Base-by-base conservation (phyloP, 1,140 invertebrate genomes). In the Arion vulgaris region DNA sequence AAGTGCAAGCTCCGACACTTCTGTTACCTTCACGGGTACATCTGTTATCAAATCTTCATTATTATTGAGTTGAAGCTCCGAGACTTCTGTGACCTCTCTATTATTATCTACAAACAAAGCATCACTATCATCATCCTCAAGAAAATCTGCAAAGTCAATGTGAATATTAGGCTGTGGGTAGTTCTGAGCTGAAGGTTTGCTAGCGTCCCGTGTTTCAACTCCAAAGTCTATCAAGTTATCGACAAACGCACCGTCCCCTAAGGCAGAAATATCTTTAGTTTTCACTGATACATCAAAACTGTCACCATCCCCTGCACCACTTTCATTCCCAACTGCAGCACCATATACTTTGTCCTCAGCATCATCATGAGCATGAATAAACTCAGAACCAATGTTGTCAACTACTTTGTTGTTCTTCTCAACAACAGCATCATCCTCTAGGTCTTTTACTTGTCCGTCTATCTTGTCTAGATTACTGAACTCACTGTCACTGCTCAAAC, bases 401-500 rank as follows among this genome's bases (percentile, higher is more conserved):
- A 51, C 11, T 36, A 9, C 74, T 19, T 11, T 53, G 28, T 76
- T 23, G 4, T 53, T 34, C 4, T 57, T 32, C 19, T 5, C 45
- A 32, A 45, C n/a, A 80, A 32, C 57, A 68, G n/a, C 36, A 38
- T 7, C 1, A 4, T n/a, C 62, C 1, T 51, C 36, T 9, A 7
- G 5, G 9, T n/a, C 32, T 5, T 34, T 34, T 78, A 53, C 36
- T 39, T 57, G 7, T 38, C 36, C 38, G 1, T 26, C 1, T 7
- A 34, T 23, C 9, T 45, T 69, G 13, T 32, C 68, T 4, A 23
- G 4, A 34, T 11, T 34, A 39, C 39, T 66, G 5, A 80, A 26
- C 1, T 80, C 80, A 49, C 80, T 81, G 71, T 81, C 80, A 51
- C 80, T 81, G 51, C 80, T 81, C 9, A 81, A 32, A 57, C 80